Evolutionary conservation across 2,113 vertebrate genomes (phyloP), one percentile per base, ranked within the genome.

Genomic region (Rhinoptilus africanus): DNA sequence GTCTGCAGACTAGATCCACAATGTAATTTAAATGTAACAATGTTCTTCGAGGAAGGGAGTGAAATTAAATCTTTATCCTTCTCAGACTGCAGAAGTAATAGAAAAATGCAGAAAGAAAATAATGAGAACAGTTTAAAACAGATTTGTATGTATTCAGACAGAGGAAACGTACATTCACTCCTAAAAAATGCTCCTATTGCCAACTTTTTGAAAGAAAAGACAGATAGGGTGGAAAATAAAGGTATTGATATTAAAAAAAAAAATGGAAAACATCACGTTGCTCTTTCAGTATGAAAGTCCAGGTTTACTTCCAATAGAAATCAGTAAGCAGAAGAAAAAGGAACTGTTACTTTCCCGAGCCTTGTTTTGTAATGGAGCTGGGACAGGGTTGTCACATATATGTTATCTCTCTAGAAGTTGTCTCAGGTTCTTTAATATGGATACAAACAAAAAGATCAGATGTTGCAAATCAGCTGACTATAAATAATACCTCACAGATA

Each of bases 161-260:
- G 7, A 56, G 27, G 56, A 78, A 53, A 22, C 12, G 57, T n/a
- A 30, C 2, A 35, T 56, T 88, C 7, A 35, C 5, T 45, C 12
- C 12, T 56, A 41, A 69, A 79, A 57, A 71, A 8, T 15, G n/a
- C 0, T 23, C 6, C 3, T 57, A 19, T 24, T 73, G 17, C 2
- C 14, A 72, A 16, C 9, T 68, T 68, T 43, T 16, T 64, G 18
- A 80, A 68, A 80, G 14, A 47, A 88, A 81, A 47, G 2, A 28
- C 17, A 41, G 16, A 30, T 11, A 63, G 3, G 0, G 0, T 54
- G 12, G 16, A 63, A 72, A 79, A 63, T 5, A 54, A 12, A 21
- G 3, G 3, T 37, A 79, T 5, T 66, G 7, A 34, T 77, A 80
- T 37, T 64, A 4, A 66, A 51, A 59, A 74, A 51, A 43, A 1